Base-by-base conservation (phyloP, 1,140 invertebrate genomes). In the Leptoteleia sp. region DNA sequence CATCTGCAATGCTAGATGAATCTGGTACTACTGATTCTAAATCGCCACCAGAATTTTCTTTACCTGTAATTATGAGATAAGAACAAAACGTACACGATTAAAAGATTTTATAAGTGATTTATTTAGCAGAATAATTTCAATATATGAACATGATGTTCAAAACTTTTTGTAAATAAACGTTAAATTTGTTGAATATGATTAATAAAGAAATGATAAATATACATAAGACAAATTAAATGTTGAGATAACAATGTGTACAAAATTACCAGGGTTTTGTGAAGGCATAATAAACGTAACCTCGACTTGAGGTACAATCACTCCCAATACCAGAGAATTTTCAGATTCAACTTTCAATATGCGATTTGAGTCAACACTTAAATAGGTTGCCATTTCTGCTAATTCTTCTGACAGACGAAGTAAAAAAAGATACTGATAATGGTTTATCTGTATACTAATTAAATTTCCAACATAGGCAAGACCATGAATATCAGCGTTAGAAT, bases 371-470 rank as follows among this genome's bases (percentile, higher is more conserved):
- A 95, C 89, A 11, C 93, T 92, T 19, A 98, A 85, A 86, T 95
- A 96, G 1, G 94, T 94, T 1, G 93, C 91, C 88, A 97, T 90
- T 84, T 96, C 94, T 1, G 94, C 91, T 4, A 96, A 81, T n/a
- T 94, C 92, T 89, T 99, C 97, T 15, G 94, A 90, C 40, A 97
- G 89, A 40, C 97, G 90, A 81, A 98, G 87, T 16, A 98, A 86
- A 87, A 98, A 98, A 43, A 98, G 90, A 87, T 94, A 94, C 89
- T 98, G 97, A 88, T 96, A 97, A 88, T 98, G 97, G 90, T 97
- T 98, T 27, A 97, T 90, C 86, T 98, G 96, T 1, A 96, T 86
- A 73, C 94, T 96, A 33, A 95, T 93, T 78, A 96, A 88, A 85
- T 95, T 95, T 8, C 93, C 93, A 48, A 96, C 92, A 55, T 95